Evolutionary conservation across 1,140 invertebrate species (phyloP), one percentile per base, ranked within the genome.

Genomic region (Zaprionus inermis): DNA sequence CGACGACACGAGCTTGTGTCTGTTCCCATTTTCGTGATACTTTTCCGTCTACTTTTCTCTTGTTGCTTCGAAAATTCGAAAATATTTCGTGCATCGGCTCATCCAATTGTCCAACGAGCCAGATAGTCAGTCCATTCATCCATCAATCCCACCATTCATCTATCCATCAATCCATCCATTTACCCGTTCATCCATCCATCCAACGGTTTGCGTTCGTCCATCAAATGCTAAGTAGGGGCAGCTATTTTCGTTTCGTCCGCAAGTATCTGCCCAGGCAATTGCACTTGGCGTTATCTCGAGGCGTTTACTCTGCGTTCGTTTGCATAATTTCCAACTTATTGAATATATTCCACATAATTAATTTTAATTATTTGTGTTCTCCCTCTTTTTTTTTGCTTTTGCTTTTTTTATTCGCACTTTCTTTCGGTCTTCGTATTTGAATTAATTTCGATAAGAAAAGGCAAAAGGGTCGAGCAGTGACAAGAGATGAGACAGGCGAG

Each of bases 321-420:
- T 86, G 82, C 83, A 86, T 86, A 88, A 86, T 86, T 86, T 86
- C 66, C 83, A 88, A 86, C 83, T 86, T 86, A 86, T 86, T 86
- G 82, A 86, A 86, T 86, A 86, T 86, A 88, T 86, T 86, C 82
- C 82, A 86, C 82, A 88, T 88, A 86, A 86, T 86, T 86, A 86
- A 86, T 86, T 86, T 86, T 86, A 88, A 86, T 86, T 86, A 86
- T 86, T 86, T 86, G 72, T 79, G 68, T 78, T 79, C 22, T 11
- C 34, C 34, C 38, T 59, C 32, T 10, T 20, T 9, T 14, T 64
- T 28, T 28, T 18, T 41, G n/a, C n/a, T 20, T 54, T 46, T 54
- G 6, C 38, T 20, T 28, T 28, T 28, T 28, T 28, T 28, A 28
- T 28, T 28, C 24, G 2, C 22, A 7, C 38, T 12, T 20, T 34